These are phyloP conservation scores for Saimiri boliviensis DNA, from an alignment of 2,113 vertebrate species.

Conservation along the genomic window DNA sequence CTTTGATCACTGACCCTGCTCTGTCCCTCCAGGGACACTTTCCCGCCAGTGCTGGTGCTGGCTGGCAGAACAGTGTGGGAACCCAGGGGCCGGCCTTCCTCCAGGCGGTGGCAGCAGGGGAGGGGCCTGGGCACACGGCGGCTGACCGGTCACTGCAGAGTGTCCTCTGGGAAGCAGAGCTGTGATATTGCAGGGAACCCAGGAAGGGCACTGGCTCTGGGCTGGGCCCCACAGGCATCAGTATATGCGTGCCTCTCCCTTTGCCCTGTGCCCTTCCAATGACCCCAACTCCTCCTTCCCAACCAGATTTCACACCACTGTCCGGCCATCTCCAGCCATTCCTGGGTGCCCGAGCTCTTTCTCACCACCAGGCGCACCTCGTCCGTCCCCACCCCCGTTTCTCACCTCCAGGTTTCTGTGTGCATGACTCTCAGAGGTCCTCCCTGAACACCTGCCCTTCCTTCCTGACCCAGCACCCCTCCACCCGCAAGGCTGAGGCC, in stretches of 20 bases:
- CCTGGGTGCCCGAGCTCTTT: rapidly evolving
- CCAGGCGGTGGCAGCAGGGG: neutral
- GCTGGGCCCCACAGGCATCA: neutral
- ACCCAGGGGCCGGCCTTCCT: neutral
- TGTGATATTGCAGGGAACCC: neutral
- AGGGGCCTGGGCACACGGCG: rapidly evolving
- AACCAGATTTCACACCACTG: rapidly evolving
- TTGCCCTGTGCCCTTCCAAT: neutral
- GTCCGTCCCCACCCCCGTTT: rapidly evolving
- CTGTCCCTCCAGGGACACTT: rapidly evolving
- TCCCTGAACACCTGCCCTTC: neutral
- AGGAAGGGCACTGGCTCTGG: neutral
- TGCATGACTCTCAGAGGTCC: constrained; percentile 34
- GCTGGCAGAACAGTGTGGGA: neutral
- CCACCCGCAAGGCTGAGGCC: neutral
- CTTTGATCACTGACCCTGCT: neutral
- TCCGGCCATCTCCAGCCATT: neutral
- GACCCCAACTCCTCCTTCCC: no score
- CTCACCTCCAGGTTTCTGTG: constrained; percentile 17
- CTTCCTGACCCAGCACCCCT: neutral
- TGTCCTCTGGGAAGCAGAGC: neutral
- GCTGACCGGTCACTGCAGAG: rapidly evolving
- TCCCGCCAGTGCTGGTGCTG: neutral
- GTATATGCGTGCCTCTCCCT: neutral
- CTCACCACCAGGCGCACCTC: no score